Base-by-base conservation (phyloP, 2,797 vertebrate genomes). In the Alauda arvensis region DNA sequence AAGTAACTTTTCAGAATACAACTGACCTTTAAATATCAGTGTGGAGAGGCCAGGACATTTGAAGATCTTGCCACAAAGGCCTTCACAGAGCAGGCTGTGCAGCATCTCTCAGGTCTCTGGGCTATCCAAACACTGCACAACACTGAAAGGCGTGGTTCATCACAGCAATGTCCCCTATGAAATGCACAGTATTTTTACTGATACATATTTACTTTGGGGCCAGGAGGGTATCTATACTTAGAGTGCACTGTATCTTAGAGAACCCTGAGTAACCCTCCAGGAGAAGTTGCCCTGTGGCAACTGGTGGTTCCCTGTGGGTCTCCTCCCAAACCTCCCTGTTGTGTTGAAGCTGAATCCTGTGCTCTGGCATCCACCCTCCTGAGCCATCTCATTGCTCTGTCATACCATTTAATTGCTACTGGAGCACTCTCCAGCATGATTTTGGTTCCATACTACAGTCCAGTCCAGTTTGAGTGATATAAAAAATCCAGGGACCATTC, bases 241-340 rank as follows among this genome's bases (percentile, higher is more conserved):
- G 42, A 80, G 11, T 0, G 0, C 31, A 34, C 45, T 2, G 0
- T 29, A 17, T 49, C 57, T 66, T 28, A 52, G 49, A 62, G 33
- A 61, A 49, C 12, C 26, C 46, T 29, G 15, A 59, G 75, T 18
- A 63, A 39, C 15, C 16, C 26, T 39, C 9, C n/a, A 52, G n/a
- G n/a, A 37, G 26, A 75, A 60, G 23, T 40, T 25, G n/a, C 14
- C 23, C 23, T 3, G 1, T 42, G 34, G 37, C 51, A 77, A 17
- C 18, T 1, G 0, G 14, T 43, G 37, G 28, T 10, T 75, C 9
- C 19, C 28, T 51, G 8, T 40, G 28, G 42, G 7, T 18, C 25
- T 83, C 25, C 33, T 84, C 12, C 49, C 18, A 0, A 20, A 28
- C 4, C 43, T 84, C 56, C 56, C 14, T 3, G 3, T 11, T 55